phyloP scores from a whole-genome alignment of 1,140 invertebrate species.

The Heliothis subflexa region DNA sequence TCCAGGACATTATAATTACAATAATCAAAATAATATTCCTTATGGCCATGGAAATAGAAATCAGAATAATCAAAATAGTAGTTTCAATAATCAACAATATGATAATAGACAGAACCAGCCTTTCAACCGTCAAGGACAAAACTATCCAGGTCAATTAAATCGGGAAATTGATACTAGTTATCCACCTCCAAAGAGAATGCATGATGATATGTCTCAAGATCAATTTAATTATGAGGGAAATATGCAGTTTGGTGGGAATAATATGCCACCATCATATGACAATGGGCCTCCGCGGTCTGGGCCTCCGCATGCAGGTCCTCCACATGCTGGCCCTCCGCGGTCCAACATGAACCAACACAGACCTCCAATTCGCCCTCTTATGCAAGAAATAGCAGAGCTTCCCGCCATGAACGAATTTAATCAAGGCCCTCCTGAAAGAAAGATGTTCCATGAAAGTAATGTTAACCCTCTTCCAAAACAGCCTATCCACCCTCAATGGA shows the following conservation, averaged over 20 bases:
- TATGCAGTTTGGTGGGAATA: conserved; percentile 50
- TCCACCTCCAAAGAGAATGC: conserved; percentile 47
- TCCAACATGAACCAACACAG: conserved; percentile 43
- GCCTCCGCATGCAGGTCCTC: conserved; percentile 17
- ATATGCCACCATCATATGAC: conserved; percentile 47
- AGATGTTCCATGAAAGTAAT: conserved; percentile 45
- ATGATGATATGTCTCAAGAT: conserved; percentile 51
- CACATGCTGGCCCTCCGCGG: conserved; percentile 10
- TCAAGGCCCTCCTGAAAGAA: conserved; percentile 49
- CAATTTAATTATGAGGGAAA: conserved; percentile 61
- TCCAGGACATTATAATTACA: conserved; percentile 23
- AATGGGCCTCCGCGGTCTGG: conserved; percentile 41
- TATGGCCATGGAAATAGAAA: conserved; percentile 64
- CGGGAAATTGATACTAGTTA: conserved; percentile 36
- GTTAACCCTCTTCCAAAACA: conserved; percentile 50
- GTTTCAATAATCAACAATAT: conserved; percentile 53
- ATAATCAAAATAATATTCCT: conserved; percentile 49
- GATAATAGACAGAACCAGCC: conserved; percentile 52
- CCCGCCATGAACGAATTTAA: conserved; percentile 51
- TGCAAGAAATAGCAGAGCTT: conserved; percentile 46
- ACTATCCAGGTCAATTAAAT: conserved; percentile 48
- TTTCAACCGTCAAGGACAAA: conserved; percentile 55
- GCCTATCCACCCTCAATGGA: conserved; percentile 69
- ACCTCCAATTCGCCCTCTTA: conserved; percentile 48
- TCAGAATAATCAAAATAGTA: conserved; percentile 59